Percentiles rank a stretch among this genome's conserved stretches.
These are phyloP conservation scores for Lordiphosa clarofinis DNA, from an alignment of 1,140 invertebrate genomes.

Conservation along the genomic window DNA sequence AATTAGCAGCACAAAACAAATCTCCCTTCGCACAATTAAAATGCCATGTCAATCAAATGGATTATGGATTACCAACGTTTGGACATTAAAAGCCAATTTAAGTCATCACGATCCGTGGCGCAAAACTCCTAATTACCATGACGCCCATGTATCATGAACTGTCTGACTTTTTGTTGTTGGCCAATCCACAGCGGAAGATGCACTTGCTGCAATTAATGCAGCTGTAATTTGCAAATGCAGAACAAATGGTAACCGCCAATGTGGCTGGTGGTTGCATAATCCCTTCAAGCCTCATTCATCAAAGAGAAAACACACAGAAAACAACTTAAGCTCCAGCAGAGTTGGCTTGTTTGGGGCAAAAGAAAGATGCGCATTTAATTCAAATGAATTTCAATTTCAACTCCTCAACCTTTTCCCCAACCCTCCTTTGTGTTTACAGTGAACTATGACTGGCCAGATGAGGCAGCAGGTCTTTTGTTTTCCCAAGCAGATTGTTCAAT, in stretches of 20 bases:
- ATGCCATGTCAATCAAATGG: constrained; percentile 64
- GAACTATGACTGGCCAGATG: constrained; percentile 70
- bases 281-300: constrained; percentile 44
- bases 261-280: constrained; percentile 45
- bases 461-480: constrained; percentile 42
- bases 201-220: constrained; percentile 61
- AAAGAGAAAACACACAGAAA: constrained; percentile 36
- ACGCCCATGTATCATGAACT: constrained; percentile 22
- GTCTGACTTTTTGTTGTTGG: constrained; percentile 16
- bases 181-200: constrained; percentile 53
- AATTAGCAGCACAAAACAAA: constrained; percentile 26
- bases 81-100: constrained; percentile 31
- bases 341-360: constrained; percentile 16
- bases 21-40: constrained; percentile 51
- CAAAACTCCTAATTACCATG: constrained; percentile 53
- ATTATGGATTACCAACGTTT: constrained; percentile 46
- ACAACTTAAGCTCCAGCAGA: constrained; percentile 30
- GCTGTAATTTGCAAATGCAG: constrained; percentile 52
- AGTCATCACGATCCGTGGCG: not conserved
- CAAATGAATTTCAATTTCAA: constrained; percentile 65
- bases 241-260: constrained; percentile 34
- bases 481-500: constrained; percentile 29
- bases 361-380: constrained; percentile 70
- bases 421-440: constrained; percentile 51
- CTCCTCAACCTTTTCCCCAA: constrained; percentile 29